These are phyloP conservation scores for Rhagophthalmus giganteus DNA, from an alignment of 2,888 invertebrate species.

Conservation along the genomic window DNA sequence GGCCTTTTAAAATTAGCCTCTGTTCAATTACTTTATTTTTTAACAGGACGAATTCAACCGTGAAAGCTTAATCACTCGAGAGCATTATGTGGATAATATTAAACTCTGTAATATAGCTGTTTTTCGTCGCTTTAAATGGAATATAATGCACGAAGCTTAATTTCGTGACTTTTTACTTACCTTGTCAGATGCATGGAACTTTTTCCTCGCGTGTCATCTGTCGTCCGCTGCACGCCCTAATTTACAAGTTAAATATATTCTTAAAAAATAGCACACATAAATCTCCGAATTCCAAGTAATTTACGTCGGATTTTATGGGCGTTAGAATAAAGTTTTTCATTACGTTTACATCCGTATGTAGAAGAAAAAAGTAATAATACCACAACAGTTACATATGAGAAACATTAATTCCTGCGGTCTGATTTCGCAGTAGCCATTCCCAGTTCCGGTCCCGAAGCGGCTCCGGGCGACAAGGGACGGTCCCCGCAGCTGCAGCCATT, in stretches of 20 bases:
- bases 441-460: conserved; percentile 40
- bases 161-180: not conserved
- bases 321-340: conserved; percentile 30
- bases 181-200: conserved; percentile 3
- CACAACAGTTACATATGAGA: conserved; percentile 41
- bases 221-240: conserved; percentile 13
- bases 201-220: conserved; percentile 11
- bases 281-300: conserved; percentile 24
- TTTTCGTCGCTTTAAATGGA: not conserved
- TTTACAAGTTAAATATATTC: conserved; percentile 28
- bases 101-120: too few relatives aligned
- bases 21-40: too few relatives aligned
- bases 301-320: conserved; percentile 28
- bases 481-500: conserved; percentile 43
- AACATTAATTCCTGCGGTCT: conserved; percentile 43
- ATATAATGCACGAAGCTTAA: not conserved
- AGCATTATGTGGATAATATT: too few relatives aligned
- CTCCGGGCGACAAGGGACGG: conserved; percentile 41
- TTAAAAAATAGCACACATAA: conserved; percentile 22
- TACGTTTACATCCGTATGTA: conserved; percentile 24
- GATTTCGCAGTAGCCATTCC: conserved; percentile 40
- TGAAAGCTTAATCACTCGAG: too few relatives aligned
- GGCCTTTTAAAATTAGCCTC: too few relatives aligned
- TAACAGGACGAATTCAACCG: too few relatives aligned
- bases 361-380: conserved; percentile 38